These are phyloP conservation scores for Andrena chrysosceles DNA, from an alignment of 2,888 invertebrate genomes.

Conservation along the genomic window DNA sequence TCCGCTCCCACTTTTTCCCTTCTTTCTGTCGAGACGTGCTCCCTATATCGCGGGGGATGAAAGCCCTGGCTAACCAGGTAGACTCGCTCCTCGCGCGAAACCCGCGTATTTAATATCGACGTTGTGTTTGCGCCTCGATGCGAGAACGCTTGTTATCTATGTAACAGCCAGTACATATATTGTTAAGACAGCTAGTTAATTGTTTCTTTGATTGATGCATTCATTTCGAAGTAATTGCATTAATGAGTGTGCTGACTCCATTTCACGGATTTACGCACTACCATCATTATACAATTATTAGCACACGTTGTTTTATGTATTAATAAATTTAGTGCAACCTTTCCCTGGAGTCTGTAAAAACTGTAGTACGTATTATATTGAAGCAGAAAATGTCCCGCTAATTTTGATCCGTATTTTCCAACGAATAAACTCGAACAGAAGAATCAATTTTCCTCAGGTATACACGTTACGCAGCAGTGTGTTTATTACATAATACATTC, in stretches of 20 bases:
- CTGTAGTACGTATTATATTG: too few relatives aligned
- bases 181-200: too few relatives aligned
- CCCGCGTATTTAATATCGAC: constrained; percentile 53
- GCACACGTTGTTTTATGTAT: too few relatives aligned
- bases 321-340: too few relatives aligned
- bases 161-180: background rate
- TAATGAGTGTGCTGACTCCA: background rate
- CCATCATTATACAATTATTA: too few relatives aligned
- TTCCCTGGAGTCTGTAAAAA: too few relatives aligned
- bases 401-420: background rate
- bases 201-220: background rate
- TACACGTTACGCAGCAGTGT: too few relatives aligned
- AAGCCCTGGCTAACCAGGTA: constrained; percentile 60
- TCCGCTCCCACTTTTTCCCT: constrained; percentile 26
- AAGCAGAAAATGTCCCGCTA: too few relatives aligned
- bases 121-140: constrained; percentile 25
- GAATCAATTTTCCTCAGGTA: background rate
- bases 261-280: background rate
- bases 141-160: background rate
- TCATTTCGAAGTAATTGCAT: background rate
- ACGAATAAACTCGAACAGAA: background rate
- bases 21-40: constrained; percentile 41
- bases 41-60: constrained; percentile 54
- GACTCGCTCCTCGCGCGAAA: constrained; percentile 37
- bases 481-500: background rate